Evolutionary conservation across 2,888 invertebrate genomes (phyloP).

Genomic region (Gerris lacustris): DNA sequence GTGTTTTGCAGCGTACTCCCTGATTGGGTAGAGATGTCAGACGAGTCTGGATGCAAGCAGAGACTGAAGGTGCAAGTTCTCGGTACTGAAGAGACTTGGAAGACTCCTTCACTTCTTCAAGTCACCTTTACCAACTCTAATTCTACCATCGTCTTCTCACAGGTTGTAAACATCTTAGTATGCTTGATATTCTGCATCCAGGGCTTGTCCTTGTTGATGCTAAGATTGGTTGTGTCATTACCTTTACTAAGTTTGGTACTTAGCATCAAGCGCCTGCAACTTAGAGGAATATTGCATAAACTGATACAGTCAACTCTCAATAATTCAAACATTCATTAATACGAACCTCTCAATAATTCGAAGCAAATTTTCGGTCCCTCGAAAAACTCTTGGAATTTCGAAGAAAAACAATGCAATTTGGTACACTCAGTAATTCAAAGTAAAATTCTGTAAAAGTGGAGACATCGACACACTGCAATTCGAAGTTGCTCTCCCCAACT

Average conservation of each 20-base stretch:
- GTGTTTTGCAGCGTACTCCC: background rate
- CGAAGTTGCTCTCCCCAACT: no score
- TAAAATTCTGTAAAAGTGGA: no score
- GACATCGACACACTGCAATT: no score
- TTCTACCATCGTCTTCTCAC: conserved; percentile 69
- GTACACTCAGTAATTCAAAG: no score
- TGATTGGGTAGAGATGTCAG: conserved; percentile 33
- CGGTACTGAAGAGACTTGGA: conserved; percentile 77
- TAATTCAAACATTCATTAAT: no score
- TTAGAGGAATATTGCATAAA: no score
- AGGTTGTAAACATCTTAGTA: conserved; percentile 39
- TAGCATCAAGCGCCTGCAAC: background rate
- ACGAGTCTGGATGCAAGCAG: conserved; percentile 49
- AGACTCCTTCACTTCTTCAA: conserved; percentile 66
- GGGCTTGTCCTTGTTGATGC: background rate
- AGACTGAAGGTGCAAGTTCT: conserved; percentile 62
- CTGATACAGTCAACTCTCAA: no score
- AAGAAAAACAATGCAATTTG: no score
- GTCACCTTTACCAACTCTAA: conserved; percentile 45
- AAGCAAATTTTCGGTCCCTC: no score
- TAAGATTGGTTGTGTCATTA: background rate
- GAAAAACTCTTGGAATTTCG: no score
- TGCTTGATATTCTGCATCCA: background rate
- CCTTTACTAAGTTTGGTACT: background rate
- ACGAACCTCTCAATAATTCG: no score